A percentile compares a stretch with the other conserved stretches of the same genome.
phyloP scores from a whole-genome alignment of 2,888 invertebrate species.

The Tetanocera ferruginea region DNA sequence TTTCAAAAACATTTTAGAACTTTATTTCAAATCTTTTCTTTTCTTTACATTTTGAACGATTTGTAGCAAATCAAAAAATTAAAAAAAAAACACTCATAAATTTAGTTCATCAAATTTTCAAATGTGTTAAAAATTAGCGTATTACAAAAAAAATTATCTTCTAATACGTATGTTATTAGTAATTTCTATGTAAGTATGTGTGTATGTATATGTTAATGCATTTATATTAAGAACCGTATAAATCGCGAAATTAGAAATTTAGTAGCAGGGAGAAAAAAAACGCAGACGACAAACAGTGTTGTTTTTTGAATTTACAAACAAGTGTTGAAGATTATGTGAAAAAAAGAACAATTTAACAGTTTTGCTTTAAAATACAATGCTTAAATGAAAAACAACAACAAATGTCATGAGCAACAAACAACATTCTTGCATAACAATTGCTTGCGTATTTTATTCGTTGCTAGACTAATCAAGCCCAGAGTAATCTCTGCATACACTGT shows the following conservation, averaged over 20 bases:
- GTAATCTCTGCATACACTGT: background rate
- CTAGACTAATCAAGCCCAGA: too few species aligned
- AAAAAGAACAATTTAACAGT: background rate
- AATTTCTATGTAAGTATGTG: background rate
- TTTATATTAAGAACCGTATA: background rate
- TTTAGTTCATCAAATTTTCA: background rate
- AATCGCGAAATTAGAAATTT: background rate
- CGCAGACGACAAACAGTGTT: background rate
- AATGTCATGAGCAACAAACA: slow-evolving; percentile 9
- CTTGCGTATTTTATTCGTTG: background rate
- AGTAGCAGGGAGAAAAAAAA: background rate
- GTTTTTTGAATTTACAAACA: background rate
- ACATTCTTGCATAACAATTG: slow-evolving; percentile 19
- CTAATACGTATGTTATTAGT: slow-evolving; percentile 74
- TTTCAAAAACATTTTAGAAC: background rate
- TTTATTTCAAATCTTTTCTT: background rate
- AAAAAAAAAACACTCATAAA: background rate
- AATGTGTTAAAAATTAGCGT: background rate
- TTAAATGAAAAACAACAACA: slow-evolving; percentile 7
- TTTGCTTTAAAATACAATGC: slow-evolving; percentile 7
- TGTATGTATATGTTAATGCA: background rate
- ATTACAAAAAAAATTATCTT: background rate
- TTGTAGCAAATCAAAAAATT: background rate
- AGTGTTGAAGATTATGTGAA: background rate
- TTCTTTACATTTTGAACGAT: background rate